These are phyloP conservation scores for Actias luna DNA, from an alignment of 2,888 invertebrate species.

Conservation along the genomic window DNA sequence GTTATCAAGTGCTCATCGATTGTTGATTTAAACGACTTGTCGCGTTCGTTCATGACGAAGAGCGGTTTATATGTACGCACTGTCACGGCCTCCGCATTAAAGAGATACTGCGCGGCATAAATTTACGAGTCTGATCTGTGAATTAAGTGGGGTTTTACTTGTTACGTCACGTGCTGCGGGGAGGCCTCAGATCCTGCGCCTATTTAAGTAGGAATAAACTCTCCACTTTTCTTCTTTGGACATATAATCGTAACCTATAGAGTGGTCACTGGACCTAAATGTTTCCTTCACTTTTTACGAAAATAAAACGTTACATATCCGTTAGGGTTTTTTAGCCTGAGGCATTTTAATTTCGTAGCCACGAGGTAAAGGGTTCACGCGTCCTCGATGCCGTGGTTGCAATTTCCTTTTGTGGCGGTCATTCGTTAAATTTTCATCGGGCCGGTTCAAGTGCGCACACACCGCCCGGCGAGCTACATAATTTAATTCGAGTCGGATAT, in stretches of 20 bases:
- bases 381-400: slow-evolving; percentile 47
- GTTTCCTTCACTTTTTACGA: slow-evolving; percentile 22
- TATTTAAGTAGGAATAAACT: slow-evolving; percentile 53
- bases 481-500: slow-evolving; percentile 57
- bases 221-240: slow-evolving; percentile 39
- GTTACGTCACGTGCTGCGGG: slow-evolving; percentile 67
- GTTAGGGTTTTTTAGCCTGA: slow-evolving; percentile 34
- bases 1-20: slow-evolving; percentile 46
- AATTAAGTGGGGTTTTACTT: slow-evolving; percentile 79
- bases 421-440: slow-evolving; percentile 69
- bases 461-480: slow-evolving; percentile 45
- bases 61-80: slow-evolving; percentile 71
- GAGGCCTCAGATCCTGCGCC: slow-evolving; percentile 52
- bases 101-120: slow-evolving; percentile 75
- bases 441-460: slow-evolving; percentile 50
- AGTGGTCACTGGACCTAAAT: slow-evolving; percentile 23
- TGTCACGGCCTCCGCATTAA: slow-evolving; percentile 74
- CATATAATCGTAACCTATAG: slow-evolving; percentile 29
- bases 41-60: slow-evolving; percentile 50
- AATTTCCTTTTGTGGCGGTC: slow-evolving; percentile 65
- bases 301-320: slow-evolving; percentile 35
- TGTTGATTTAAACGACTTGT: slow-evolving; percentile 63
- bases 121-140: slow-evolving; percentile 70
- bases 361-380: slow-evolving; percentile 55
- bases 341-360: slow-evolving; percentile 45